Percentiles rank a stretch among this genome's conserved stretches.
These are phyloP conservation scores for Scytalopus superciliaris DNA, from an alignment of 2,113 vertebrate species.

Conservation along the genomic window DNA sequence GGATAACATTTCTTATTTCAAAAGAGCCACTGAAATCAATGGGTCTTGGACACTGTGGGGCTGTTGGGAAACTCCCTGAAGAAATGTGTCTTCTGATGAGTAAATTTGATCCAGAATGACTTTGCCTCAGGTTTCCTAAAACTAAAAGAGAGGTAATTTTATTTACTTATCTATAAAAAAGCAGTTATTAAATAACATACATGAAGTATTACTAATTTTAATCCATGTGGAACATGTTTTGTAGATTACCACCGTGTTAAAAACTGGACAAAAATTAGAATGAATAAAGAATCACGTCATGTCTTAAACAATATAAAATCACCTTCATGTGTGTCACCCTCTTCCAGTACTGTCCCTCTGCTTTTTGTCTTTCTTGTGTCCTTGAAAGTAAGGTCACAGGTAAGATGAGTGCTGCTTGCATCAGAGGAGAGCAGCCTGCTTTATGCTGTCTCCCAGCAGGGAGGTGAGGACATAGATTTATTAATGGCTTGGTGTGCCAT, in stretches of 20 bases:
- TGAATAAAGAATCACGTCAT: neutral
- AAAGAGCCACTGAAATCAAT: neutral
- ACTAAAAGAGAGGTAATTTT: neutral
- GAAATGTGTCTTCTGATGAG: neutral
- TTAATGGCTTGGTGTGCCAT: neutral
- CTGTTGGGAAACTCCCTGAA: neutral
- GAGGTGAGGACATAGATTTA: neutral
- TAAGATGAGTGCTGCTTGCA: neutral
- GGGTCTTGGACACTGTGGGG: neutral
- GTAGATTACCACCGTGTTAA: neutral
- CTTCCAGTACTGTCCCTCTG: neutral
- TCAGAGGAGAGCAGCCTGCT: neutral
- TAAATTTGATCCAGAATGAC: neutral
- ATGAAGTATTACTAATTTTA: neutral
- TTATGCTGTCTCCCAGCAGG: neutral
- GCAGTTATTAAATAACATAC: neutral
- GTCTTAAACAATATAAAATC: neutral
- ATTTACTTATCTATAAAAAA: neutral
- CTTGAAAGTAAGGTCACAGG: neutral
- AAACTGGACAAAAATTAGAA: neutral
- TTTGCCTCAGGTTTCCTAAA: neutral
- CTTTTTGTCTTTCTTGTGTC: neutral
- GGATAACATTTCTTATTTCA: neutral
- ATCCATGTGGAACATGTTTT: neutral
- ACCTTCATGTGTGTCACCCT: neutral